A percentile compares a stretch with the other conserved stretches of the same genome.
Conservation (phyloP, 2,797 vertebrate species). For the Gymnoscopelus microlampas region DNA sequence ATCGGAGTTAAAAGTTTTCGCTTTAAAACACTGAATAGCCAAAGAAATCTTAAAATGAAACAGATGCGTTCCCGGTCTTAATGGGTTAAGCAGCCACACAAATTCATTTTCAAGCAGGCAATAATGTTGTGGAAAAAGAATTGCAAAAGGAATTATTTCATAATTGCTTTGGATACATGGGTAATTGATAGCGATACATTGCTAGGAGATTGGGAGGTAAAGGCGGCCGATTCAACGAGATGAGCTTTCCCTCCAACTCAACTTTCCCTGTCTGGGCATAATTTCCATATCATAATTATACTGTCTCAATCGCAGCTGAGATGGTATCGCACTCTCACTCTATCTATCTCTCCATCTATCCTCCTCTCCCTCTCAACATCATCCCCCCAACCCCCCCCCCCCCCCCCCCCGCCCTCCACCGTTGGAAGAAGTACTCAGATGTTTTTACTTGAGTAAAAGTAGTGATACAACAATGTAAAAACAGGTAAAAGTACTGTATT, state of each 20-base stretch:
- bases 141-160: conserved; percentile 47
- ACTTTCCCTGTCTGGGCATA: conserved; percentile 82
- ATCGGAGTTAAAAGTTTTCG: too few species aligned
- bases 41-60: too few species aligned
- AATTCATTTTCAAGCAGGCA: conserved; percentile 60
- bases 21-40: too few species aligned
- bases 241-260: conserved; percentile 57
- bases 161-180: conserved; percentile 62
- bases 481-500: too few species aligned
- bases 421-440: neutral
- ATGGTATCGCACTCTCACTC: conserved; percentile 84
- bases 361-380: conserved; percentile 35
- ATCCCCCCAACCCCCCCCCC: neutral
- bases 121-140: conserved; percentile 39
- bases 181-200: conserved; percentile 53
- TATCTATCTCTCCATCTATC: conserved; percentile 50
- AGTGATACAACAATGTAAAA: too few species aligned
- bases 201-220: conserved; percentile 42
- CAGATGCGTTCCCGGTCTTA: too few species aligned
- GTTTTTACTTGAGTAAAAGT: too few species aligned
- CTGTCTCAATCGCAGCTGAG: conserved; percentile 88
- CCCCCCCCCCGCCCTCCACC: conserved; percentile 22
- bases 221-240: conserved; percentile 53
- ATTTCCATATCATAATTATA: conserved; percentile 97
- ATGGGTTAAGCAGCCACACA: conserved; percentile 23